Evolutionary conservation across 2,113 vertebrate genomes (phyloP).

Genomic region (Chaetorhynchus papuensis): DNA sequence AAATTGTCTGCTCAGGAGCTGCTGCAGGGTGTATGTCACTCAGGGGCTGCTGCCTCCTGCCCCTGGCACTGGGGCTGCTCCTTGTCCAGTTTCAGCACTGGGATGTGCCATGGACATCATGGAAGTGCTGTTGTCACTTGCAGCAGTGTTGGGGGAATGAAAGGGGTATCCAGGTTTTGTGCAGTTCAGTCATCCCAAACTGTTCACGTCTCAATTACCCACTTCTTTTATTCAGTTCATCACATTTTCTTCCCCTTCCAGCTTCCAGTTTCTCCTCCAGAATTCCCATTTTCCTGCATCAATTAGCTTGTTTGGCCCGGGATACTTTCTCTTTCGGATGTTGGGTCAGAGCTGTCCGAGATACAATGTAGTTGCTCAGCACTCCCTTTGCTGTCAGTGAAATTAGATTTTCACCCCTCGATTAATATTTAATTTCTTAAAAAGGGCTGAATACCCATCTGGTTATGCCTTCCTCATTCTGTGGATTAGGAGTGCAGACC

Average conservation of each 20-base stretch:
- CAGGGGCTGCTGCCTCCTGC: background rate
- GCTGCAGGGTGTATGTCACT: background rate
- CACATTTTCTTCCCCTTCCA: background rate
- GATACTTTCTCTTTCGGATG: background rate
- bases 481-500: background rate
- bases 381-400: background rate
- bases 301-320: background rate
- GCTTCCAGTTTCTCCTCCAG: background rate
- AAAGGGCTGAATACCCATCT: background rate
- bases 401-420: background rate
- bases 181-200: background rate
- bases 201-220: background rate
- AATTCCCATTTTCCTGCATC: background rate
- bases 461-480: background rate
- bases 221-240: background rate
- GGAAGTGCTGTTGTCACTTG: background rate
- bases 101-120: background rate
- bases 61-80: fast-evolving
- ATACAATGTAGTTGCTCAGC: background rate
- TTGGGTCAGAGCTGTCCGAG: background rate
- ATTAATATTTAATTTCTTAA: background rate
- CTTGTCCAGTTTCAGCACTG: background rate
- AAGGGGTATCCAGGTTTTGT: background rate
- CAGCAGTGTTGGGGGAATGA: background rate
- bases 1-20: background rate